Evolutionary conservation across 92 coral and sea anemone species (phyloP), one percentile per base, ranked within the genome.

Genomic region (Porites evermanni): DNA sequence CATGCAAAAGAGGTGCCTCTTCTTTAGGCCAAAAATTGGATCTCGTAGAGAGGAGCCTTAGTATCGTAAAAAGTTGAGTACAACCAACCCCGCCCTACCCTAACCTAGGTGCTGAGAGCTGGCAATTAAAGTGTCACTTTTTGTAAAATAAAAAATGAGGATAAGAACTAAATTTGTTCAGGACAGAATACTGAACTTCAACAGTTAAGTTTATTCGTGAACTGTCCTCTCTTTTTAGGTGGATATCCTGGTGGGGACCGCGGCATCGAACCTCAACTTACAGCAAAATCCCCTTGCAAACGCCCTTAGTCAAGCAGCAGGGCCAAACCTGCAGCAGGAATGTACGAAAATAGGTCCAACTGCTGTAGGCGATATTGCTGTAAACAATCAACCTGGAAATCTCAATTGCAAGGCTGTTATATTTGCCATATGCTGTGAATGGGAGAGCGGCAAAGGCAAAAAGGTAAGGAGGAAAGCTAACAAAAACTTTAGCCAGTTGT

Each of bases 161-260:
- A 32, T 32, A 32, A 32, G 38, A 32, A 32, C 38, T 1, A 32
- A 32, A 1, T 32, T 32, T 32, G 38, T 32, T 32, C 38, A 32
- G 1, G 2, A 32, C 38, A 32, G 38, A 32, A 32, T 32, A 32
- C 38, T 32, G 38, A 32, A 2, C 38, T 2, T 32, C 38, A 32
- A 32, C 38, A 32, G 14, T 54, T 6, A 54, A 9, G 60, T 54
- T 54, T 13, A 9, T 54, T 6, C 11, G 1, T 10, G 14, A 13
- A 7, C 60, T 9, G 60, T 54, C 60, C 12, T 54, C 64, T 78
- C 53, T 7, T 79, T 12, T 24, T 70, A 94, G 97, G 97, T 92
- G 12, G 95, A 91, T 68, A 80, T 91, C 60, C 60, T 94, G 24
- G 94, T 94, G 20, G 93, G 93, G 32, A 94, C 97, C 44, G 93